Evolutionary conservation across 1,140 invertebrate species (phyloP).

Genomic region (Melitaea cinxia): DNA sequence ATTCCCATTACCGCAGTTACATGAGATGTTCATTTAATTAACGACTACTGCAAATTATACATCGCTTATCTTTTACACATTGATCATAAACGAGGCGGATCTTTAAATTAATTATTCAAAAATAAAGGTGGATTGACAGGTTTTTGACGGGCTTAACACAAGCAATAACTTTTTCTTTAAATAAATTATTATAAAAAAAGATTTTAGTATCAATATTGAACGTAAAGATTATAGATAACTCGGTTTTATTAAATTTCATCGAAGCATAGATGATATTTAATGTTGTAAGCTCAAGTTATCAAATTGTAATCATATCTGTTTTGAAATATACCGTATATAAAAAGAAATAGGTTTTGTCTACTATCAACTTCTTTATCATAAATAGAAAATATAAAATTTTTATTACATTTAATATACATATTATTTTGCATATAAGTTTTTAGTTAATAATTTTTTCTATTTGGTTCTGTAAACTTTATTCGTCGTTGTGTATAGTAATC

Average conservation of each 20-base stretch:
- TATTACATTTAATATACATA: too few relatives aligned
- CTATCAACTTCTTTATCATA: too few relatives aligned
- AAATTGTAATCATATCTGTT: too few relatives aligned
- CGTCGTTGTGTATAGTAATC: too few relatives aligned
- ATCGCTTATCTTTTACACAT: constrained; percentile 44
- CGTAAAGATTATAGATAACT: not conserved
- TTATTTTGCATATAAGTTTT: too few relatives aligned
- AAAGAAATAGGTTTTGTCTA: too few relatives aligned
- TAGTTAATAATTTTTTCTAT: too few relatives aligned
- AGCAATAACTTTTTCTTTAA: constrained; percentile 32
- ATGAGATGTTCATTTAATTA: constrained; percentile 62
- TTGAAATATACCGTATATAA: too few relatives aligned
- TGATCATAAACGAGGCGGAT: constrained; percentile 44
- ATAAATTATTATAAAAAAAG: not conserved
- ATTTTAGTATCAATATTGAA: not conserved
- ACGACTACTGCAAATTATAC: constrained; percentile 52
- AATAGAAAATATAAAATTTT: too few relatives aligned
- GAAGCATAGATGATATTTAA: too few relatives aligned
- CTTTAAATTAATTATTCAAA: constrained; percentile 54
- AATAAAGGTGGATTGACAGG: constrained; percentile 41
- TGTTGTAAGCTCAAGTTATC: too few relatives aligned
- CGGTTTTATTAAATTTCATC: not conserved
- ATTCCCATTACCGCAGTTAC: constrained; percentile 44
- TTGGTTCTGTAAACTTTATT: too few relatives aligned
- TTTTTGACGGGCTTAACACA: constrained; percentile 33